Evolutionary conservation across 2,888 invertebrate genomes (phyloP), one percentile per base, ranked within the genome.

Genomic region (Rhingia campestris): DNA sequence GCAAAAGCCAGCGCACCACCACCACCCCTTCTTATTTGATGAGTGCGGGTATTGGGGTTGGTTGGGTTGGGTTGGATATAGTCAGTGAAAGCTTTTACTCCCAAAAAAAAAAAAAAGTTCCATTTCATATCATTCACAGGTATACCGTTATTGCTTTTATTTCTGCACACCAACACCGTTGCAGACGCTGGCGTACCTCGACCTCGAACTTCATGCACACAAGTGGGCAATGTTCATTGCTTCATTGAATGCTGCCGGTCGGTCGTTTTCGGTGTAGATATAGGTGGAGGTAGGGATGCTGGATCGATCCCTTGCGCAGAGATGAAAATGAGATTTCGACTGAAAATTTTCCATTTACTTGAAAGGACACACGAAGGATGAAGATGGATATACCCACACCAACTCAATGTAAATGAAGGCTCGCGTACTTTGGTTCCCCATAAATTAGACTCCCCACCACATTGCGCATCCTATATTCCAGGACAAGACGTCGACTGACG

Each of bases 141-240:
- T 45, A 22, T 22, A 63, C 49, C 51, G 75, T 39, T 73, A 56
- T 64, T 37, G 59, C 53, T 61, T 67, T 69, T 77, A 22, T 22
- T 22, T 22, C 22, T 63, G 54, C 64, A 69, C 56, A 82, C 77
- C 66, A 76, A 67, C 41, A 82, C 73, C 6, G 14, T 6, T 47
- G n/a, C 56, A 58, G 37, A 1, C 45, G 22, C 41, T 22, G 49
- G 41, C 59, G 74, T 75, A 58, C 74, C 70, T 84, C 84, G 84
- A 80, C 84, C 84, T 84, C 79, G 84, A 84, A 84, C 84, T 84
- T 84, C 84, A 80, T 84, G 84, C 84, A 84, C 70, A 84, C 80
- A 84, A 84, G 80, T 84, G 84, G 84, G 79, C 74, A 79, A 80
- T 80, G 79, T 75, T 73, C 77, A 54, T 61, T 77, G 81, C 81